Conservation (phyloP, 2,113 vertebrate genomes). For the Phalacrocorax aristotelis region DNA sequence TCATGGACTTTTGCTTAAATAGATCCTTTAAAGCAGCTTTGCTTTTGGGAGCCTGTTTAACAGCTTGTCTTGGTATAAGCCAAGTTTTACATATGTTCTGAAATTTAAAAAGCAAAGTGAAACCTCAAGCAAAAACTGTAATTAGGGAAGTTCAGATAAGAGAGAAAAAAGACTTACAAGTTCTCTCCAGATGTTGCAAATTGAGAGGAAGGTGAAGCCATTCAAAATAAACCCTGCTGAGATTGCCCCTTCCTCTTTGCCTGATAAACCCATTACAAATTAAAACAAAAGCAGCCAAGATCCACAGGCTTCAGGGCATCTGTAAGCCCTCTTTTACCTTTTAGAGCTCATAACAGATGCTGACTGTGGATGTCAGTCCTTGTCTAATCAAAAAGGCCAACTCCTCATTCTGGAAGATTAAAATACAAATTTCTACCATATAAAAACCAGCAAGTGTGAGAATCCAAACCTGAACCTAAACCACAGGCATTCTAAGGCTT, state of each 20-base stretch:
- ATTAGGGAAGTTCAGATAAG: not conserved
- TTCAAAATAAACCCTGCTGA: not conserved
- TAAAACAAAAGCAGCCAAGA: constrained; percentile 20
- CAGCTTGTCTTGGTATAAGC: not conserved
- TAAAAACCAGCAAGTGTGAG: not conserved
- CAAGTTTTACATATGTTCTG: not conserved
- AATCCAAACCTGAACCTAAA: not conserved
- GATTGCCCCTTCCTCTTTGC: not conserved
- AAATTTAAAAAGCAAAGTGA: not conserved
- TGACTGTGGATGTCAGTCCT: not conserved
- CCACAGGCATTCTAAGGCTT: not conserved
- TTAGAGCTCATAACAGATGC: not conserved
- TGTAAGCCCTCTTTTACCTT: not conserved
- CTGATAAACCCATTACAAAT: constrained; percentile 5
- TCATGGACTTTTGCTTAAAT: not conserved
- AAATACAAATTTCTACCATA: not conserved
- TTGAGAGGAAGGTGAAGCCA: not conserved
- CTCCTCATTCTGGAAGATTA: not conserved
- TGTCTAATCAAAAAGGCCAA: not conserved
- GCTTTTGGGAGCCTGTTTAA: not conserved
- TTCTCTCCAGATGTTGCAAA: not conserved
- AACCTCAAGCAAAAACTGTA: not conserved
- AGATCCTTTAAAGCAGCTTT: not conserved
- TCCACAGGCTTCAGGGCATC: not conserved
- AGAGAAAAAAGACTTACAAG: not conserved